phyloP scores from a whole-genome alignment of 2,113 vertebrate species.

The Sturnira hondurensis region DNA sequence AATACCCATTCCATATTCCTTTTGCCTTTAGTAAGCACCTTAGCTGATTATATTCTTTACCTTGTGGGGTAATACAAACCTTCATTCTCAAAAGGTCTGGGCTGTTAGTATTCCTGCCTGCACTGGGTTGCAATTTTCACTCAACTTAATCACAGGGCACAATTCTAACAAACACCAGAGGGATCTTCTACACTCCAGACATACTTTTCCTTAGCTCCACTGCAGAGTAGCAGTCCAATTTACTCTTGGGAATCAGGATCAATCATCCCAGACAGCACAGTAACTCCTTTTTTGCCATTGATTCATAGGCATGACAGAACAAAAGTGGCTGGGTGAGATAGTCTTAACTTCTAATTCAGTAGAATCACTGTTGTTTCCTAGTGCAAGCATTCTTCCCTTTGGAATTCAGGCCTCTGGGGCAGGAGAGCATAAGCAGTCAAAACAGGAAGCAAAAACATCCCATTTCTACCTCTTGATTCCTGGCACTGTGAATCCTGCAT shows the following conservation, averaged over 20 bases:
- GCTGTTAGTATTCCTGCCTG: not conserved
- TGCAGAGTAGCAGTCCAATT: not conserved
- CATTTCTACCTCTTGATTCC: not conserved
- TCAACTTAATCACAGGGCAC: not conserved
- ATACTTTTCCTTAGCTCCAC: not conserved
- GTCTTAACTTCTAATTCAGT: not conserved
- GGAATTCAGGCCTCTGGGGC: not conserved
- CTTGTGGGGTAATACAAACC: not conserved
- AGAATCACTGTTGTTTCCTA: not conserved
- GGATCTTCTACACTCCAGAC: not conserved
- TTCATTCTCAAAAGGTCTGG: not conserved
- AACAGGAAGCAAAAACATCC: not conserved
- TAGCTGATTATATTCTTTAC: not conserved
- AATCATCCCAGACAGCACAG: not conserved
- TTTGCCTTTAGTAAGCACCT: not conserved
- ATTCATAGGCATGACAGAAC: not conserved
- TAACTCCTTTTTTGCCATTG: not conserved
- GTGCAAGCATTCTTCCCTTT: not conserved
- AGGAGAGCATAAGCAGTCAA: not conserved
- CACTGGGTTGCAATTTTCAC: not conserved
- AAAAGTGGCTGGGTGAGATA: not conserved
- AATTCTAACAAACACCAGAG: not conserved
- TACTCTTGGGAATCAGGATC: not conserved
- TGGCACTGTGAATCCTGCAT: not conserved
- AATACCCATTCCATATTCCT: not conserved